These are phyloP conservation scores for Seira ritae DNA, from an alignment of 2,888 invertebrate species.

Conservation along the genomic window DNA sequence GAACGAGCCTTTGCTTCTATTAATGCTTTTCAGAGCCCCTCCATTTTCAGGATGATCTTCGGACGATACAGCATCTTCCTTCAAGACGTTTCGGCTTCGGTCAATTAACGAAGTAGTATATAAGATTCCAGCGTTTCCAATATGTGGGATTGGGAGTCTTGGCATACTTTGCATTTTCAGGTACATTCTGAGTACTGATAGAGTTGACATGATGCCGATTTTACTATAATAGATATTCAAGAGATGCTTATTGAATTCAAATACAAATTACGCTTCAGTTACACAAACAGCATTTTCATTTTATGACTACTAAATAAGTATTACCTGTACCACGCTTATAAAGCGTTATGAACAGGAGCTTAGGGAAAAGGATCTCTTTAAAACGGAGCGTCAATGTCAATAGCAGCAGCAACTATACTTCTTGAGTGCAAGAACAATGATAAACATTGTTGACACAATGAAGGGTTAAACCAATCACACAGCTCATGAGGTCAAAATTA, in stretches of 20 bases:
- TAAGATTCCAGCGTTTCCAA: slow-evolving; percentile 40
- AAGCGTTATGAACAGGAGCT: no score
- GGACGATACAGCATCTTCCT: neutral
- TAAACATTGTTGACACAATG: no score
- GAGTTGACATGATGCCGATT: slow-evolving; percentile 24
- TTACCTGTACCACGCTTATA: no score
- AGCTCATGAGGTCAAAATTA: no score
- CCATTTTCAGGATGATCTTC: slow-evolving; percentile 3
- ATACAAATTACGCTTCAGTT: neutral
- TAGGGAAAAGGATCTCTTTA: no score
- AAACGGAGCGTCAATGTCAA: no score
- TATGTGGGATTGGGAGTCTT: slow-evolving; percentile 29
- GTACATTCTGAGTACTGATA: slow-evolving; percentile 40
- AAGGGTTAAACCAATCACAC: no score
- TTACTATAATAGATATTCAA: neutral
- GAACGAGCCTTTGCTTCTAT: slow-evolving; percentile 16
- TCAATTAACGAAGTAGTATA: slow-evolving; percentile 30
- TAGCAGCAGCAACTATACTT: no score
- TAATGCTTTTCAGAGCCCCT: neutral
- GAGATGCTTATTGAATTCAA: neutral
- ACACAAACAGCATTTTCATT: neutral
- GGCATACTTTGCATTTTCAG: slow-evolving; percentile 45
- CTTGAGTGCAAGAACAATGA: no score
- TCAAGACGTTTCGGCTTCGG: slow-evolving; percentile 2
- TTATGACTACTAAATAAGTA: no score